Base-by-base conservation (phyloP, 1,140 invertebrate genomes). In the Drosophila watanabei region DNA sequence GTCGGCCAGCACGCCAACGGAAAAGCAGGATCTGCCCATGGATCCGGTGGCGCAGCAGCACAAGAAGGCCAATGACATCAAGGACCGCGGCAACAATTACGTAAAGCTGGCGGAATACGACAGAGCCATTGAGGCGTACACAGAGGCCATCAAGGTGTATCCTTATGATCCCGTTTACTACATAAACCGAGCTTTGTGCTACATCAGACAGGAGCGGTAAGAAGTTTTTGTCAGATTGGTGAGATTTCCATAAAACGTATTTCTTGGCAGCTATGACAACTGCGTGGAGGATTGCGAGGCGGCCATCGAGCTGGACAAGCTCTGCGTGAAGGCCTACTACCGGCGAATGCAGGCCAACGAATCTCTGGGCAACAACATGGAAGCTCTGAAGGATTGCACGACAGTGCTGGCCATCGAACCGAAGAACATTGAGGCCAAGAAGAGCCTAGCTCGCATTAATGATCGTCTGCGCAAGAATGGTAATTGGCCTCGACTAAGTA, bases 161-260 rank as follows among this genome's bases (percentile, higher is more conserved):
- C 95, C 96, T 10, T 94, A 95, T 69, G 98, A 98, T 94, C 95
- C 97, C 9, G 94, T 97, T 9, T 97, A 97, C 85, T 97, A 95
- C 91, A 97, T 97, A 10, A 99, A 99, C 94, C 94, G 98, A 85
- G 98, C 97, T 10, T 94, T 98, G 66, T 98, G 98, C 77, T 95
- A 97, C 79, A 94, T 99, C 13, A 98, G 98, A 93, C 95, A 96
- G 80, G 95, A 97, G 75, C 95, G 96, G 97, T 98, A 71, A 71
- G 37, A 41, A 2, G 32, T 57, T 28, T 28, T 18, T 49, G 6
- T 5, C 20, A 49, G 8, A 49, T 28, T 49, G 0, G 1, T 24
- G 8, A 6, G 8, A 14, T n/a, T 24, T 56, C 4, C 9, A 52
- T n/a, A 16, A 28, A 28, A 16, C 39, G 2, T 32, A 11, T 6